phyloP scores from a whole-genome alignment of 2,888 invertebrate genomes.

The Ecdyonurus torrentis region DNA sequence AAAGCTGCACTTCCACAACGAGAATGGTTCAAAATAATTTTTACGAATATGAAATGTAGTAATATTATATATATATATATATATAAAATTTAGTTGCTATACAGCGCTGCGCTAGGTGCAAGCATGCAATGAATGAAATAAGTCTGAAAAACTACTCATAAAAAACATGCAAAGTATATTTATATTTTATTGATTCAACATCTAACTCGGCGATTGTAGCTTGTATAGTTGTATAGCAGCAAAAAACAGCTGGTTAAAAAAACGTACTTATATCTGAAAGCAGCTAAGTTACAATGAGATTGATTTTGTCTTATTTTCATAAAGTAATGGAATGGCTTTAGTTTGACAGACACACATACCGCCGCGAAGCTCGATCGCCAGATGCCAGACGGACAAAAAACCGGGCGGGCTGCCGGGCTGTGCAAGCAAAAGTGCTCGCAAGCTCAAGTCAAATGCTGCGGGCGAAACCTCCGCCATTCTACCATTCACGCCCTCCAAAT shows the following conservation, averaged over 20 bases:
- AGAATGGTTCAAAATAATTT: no score
- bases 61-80: no score
- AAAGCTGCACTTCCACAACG: no score
- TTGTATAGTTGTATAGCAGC: background rate
- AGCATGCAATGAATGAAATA: background rate
- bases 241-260: background rate
- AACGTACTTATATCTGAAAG: background rate
- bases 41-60: no score
- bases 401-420: constrained; percentile 7
- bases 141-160: background rate
- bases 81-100: background rate
- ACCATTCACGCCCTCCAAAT: background rate
- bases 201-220: no score
- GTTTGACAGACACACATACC: no score
- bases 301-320: background rate
- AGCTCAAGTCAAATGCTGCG: constrained; percentile 12
- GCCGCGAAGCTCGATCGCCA: background rate
- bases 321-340: background rate
- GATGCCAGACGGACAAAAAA: constrained; percentile 14
- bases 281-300: background rate
- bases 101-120: background rate
- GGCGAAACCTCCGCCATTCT: constrained; percentile 7
- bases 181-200: background rate
- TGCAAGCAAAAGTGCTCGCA: no score
- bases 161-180: background rate